Evolutionary conservation across 1,140 invertebrate genomes (phyloP), one percentile per base, ranked within the genome.

Genomic region (Lepeophtheirus salmonis): DNA sequence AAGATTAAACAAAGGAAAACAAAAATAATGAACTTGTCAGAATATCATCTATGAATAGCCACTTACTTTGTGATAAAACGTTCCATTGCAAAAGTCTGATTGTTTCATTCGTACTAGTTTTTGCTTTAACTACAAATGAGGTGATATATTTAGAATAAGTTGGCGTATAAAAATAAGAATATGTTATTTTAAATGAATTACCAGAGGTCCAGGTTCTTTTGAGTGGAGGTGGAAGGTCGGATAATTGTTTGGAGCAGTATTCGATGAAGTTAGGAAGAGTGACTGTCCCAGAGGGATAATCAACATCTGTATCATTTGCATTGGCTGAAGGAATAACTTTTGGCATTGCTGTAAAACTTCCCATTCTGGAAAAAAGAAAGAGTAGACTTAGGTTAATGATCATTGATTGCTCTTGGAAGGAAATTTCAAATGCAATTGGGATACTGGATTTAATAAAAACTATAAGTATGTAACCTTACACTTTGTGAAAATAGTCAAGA

Each of bases 71-170:
- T 14, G 83, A 81, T 3, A 84, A 69, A 63, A 84, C 75, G 68
- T 84, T 84, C 82, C 83, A 84, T 65, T 84, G 82, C 64, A 84
- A 74, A 17, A 84, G 66, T 64, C 82, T 72, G 60, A 84, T 62
- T 48, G 4, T 56, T 60, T 62, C 57, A 18, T 30, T 26, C 49
- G 21, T 50, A 56, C 23, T 57, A 41, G 49, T 26, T 53, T 30
- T 3, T 16, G 3, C 1, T 26, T 23, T 12, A 17, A 50, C 20
- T 60, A 56, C 1, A 48, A 26, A 16, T 26, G 41, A 17, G 62
- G 48, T 23, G n/a, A 41, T 10, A 41, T 41, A 6, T 41, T 10
- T 41, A 41, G n/a, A 10, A 41, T 41, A 41, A 41, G 6, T 41
- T 41, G 6, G 30, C 6, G 30, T 10, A 41, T n/a, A 41, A 10